These are phyloP conservation scores for Tolmerus cingulatus DNA, from an alignment of 2,888 invertebrate species.

Conservation along the genomic window DNA sequence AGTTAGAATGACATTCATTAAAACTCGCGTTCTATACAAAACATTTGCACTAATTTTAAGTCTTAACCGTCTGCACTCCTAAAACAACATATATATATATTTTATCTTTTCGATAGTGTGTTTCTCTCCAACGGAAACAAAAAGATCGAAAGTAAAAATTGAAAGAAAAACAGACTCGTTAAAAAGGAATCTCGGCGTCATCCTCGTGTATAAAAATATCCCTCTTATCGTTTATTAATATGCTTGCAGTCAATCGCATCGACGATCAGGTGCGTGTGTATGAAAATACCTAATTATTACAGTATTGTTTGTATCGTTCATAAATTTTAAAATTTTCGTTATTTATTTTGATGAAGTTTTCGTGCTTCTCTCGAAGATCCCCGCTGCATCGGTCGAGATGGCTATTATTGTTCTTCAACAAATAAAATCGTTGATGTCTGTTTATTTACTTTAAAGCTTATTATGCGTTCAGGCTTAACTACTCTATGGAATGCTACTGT, in stretches of 20 bases:
- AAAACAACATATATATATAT: neutral
- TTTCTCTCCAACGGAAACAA: neutral
- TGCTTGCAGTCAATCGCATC: constrained; percentile 27
- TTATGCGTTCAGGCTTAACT: neutral
- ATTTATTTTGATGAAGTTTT: neutral
- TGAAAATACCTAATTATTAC: constrained; percentile 21
- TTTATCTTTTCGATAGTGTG: neutral
- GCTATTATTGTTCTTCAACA: neutral
- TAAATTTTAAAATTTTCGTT: neutral
- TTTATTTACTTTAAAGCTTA: neutral
- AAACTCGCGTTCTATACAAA: constrained; percentile 26
- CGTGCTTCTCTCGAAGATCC: neutral
- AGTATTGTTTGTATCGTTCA: neutral
- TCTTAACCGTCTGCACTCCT: neutral
- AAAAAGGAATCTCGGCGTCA: constrained; percentile 2
- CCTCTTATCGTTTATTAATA: constrained; percentile 30
- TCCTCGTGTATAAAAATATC: constrained; percentile 38
- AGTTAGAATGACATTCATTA: neutral
- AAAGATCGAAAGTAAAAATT: neutral
- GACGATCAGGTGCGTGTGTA: constrained; percentile 19
- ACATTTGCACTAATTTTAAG: neutral
- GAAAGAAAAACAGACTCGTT: neutral
- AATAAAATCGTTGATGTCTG: neutral
- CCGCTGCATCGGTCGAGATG: neutral
- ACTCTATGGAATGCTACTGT: constrained; percentile 26